Evolutionary conservation across 2,888 invertebrate species (phyloP).

Genomic region (Mythimna loreyi): DNA sequence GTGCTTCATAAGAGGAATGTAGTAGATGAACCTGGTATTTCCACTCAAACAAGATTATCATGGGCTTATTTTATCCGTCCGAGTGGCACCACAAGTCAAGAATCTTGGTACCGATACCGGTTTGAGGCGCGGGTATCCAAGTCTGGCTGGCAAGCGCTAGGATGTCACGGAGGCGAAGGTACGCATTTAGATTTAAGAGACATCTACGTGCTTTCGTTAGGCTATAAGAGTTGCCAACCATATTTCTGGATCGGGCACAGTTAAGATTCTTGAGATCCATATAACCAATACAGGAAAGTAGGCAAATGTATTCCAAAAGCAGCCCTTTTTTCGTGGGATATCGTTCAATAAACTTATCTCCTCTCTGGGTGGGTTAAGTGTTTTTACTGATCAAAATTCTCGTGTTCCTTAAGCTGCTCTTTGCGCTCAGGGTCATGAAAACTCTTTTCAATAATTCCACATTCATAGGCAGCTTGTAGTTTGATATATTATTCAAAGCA

Average conservation of each 20-base stretch:
- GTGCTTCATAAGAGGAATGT: conserved; percentile 21
- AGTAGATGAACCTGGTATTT: conserved; percentile 29
- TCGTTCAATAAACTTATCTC: too few species aligned
- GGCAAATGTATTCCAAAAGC: not conserved
- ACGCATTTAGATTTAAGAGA: conserved; percentile 22
- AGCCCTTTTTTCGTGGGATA: too few species aligned
- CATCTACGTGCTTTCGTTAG: conserved; percentile 37
- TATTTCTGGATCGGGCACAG: conserved; percentile 12
- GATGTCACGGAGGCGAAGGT: conserved; percentile 46
- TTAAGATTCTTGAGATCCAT: not conserved
- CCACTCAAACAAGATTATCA: conserved; percentile 29
- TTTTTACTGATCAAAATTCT: too few species aligned
- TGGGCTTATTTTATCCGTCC: conserved; percentile 37
- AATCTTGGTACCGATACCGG: conserved; percentile 51
- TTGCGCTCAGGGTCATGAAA: too few species aligned
- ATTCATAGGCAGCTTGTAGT: too few species aligned
- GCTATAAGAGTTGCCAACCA: conserved; percentile 24
- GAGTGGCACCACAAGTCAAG: conserved; percentile 35
- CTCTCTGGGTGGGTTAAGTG: too few species aligned
- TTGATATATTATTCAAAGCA: not conserved
- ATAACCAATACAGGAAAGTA: not conserved
- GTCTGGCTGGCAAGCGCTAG: conserved; percentile 5
- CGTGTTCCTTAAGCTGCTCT: too few species aligned
- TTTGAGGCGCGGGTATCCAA: conserved; percentile 25
- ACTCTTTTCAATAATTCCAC: too few species aligned